These are phyloP conservation scores for Cuculus canorus DNA, from an alignment of 2,797 vertebrate species.

Conservation along the genomic window DNA sequence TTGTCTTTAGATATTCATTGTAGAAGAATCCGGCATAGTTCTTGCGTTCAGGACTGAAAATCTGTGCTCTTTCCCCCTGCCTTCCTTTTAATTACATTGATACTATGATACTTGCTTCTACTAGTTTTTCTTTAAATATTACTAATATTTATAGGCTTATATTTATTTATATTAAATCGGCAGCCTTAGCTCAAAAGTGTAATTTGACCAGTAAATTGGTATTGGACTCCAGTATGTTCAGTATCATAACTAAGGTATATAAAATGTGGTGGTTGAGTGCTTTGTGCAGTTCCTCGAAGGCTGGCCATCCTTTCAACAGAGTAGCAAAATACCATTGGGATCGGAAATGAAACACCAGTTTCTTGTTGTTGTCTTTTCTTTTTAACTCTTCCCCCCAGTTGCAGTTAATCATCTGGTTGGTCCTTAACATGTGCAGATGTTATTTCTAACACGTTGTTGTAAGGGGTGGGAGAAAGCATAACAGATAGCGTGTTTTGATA, in stretches of 20 bases:
- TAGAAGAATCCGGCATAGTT: not conserved
- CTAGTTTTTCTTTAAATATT: not conserved
- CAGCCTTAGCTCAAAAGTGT: not conserved
- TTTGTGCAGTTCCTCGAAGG: not conserved
- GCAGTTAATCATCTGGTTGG: not conserved
- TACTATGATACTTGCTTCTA: not conserved
- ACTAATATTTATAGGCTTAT: not conserved
- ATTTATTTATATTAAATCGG: not conserved
- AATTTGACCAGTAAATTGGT: not conserved
- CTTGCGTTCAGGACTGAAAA: not conserved
- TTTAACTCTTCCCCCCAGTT: not conserved
- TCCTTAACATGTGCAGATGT: not conserved
- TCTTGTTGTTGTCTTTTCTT: not conserved
- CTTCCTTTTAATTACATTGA: not conserved
- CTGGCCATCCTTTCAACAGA: not conserved
- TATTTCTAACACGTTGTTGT: not conserved
- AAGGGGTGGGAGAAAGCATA: not conserved
- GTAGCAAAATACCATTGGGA: not conserved
- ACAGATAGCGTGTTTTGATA: not conserved
- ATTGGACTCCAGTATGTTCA: not conserved
- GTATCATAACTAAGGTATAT: accelerated
- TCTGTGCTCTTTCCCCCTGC: not conserved
- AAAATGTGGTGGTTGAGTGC: not conserved
- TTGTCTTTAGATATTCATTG: not conserved
- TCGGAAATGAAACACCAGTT: not conserved